Conservation (phyloP, 2,113 vertebrate genomes). For the Corydoras sp. region DNA sequence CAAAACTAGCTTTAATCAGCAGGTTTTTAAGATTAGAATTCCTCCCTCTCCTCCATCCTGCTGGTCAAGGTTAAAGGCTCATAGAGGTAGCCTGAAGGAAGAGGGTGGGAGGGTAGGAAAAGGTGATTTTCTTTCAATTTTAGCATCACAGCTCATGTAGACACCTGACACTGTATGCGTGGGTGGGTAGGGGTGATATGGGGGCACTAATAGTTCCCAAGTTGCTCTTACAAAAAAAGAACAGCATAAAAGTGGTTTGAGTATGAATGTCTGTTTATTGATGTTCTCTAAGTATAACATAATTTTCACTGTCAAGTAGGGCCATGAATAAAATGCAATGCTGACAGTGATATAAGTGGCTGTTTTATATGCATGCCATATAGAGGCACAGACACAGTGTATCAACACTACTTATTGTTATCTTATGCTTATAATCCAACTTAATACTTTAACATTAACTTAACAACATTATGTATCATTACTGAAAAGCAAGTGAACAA, state of each 20-base stretch:
- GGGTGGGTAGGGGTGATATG: too few relatives aligned
- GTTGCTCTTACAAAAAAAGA: conserved; percentile 17
- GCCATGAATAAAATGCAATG: conserved; percentile 17
- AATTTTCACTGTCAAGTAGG: conserved; percentile 26
- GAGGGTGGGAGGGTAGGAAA: conserved; percentile 54
- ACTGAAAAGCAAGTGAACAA: too few relatives aligned
- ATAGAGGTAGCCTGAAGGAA: conserved; percentile 51
- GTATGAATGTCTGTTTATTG: conserved; percentile 18
- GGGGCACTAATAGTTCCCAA: conserved; percentile 1
- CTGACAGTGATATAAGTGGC: conserved; percentile 37
- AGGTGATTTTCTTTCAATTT: conserved; percentile 26
- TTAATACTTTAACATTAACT: too few relatives aligned
- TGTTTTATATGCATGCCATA: conserved; percentile 5
- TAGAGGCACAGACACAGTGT: too few relatives aligned
- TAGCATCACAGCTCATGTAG: conserved; percentile 21
- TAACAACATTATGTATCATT: too few relatives aligned
- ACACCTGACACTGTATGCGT: neutral
- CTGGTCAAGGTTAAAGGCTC: conserved; percentile 97
- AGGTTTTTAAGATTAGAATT: conserved; percentile 99
- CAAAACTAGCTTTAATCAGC: conserved; percentile 99
- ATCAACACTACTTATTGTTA: too few relatives aligned
- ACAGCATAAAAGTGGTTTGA: neutral
- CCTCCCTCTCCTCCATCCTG: conserved; percentile 86
- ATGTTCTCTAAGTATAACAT: conserved; percentile 42
- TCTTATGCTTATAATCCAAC: too few relatives aligned